Conservation (phyloP, 2,888 invertebrate species). For the Dendrolimus pini region DNA sequence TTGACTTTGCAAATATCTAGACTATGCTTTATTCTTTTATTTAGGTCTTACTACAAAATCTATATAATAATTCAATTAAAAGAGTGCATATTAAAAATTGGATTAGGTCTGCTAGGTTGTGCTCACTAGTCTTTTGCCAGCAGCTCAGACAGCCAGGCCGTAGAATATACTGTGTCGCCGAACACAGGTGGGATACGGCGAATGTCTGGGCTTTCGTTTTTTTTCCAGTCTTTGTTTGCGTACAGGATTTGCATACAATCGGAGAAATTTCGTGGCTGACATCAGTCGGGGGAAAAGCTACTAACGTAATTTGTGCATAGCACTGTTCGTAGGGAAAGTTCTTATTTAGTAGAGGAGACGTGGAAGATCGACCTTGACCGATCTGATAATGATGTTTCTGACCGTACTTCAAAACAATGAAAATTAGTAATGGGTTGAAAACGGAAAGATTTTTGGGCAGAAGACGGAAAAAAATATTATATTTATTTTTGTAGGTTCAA, state of each 20-base stretch:
- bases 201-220: conserved; percentile 56
- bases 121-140: conserved; percentile 36
- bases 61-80: no score
- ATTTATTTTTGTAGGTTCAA: no score
- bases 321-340: conserved; percentile 34
- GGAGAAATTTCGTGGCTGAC: conserved; percentile 66
- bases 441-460: no score
- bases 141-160: conserved; percentile 40
- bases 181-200: conserved; percentile 49
- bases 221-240: conserved; percentile 70
- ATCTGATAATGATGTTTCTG: no score
- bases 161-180: neutral
- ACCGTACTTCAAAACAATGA: no score
- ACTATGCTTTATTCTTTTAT: conserved; percentile 60
- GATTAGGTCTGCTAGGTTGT: conserved; percentile 40
- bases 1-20: conserved; percentile 48
- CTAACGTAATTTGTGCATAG: conserved; percentile 53
- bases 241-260: conserved; percentile 71
- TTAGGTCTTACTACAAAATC: conserved; percentile 61
- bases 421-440: no score
- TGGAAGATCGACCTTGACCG: no score
- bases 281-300: conserved; percentile 49
- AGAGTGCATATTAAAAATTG: conserved; percentile 8
- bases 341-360: no score
- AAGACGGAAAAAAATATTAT: no score